Evolutionary conservation across 2,113 vertebrate species (phyloP), one percentile per base, ranked within the genome.

Genomic region (Coreoperca whiteheadi): DNA sequence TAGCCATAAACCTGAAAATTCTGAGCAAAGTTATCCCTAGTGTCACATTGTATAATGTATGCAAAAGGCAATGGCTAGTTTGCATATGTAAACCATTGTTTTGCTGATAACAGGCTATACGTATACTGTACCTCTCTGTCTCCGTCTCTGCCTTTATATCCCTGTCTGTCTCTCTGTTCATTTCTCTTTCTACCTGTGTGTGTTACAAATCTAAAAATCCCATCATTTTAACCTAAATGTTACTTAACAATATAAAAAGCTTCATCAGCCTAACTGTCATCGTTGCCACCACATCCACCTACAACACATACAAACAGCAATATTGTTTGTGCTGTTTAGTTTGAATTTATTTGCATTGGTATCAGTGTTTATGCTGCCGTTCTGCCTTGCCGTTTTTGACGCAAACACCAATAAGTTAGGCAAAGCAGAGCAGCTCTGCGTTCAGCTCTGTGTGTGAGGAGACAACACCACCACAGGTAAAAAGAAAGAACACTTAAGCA

Each of bases 331-430:
- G 50, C 12, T 7, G 8, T 51, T 14, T 39, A 10, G 56, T 85
- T 89, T 56, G 1, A 7, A 53, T 39, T 32, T 7, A 93, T 94
- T 93, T 94, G 90, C 91, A 94, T 94, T 20, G 12, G 6, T 91
- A 91, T 93, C 90, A 67, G 61, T 84, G 61, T 81, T 76, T 81
- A 68, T 16, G 12, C 83, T 90, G n/a, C 86, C 56, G 72, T 28
- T 74, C 11, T 23, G 14, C 25, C 3, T 0, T 37, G 9, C 34
- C 51, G 72, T 56, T 53, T 28, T 41, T 5, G 23, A 39, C 43
- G 71, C 51, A 72, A 66, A 81, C 21, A 74, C 28, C 28, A 48
- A 54, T 56, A 46, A 53, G 14, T 46, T 59, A 90, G 61, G 77
- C 84, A 87, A 89, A 92, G 81, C 51, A 86, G 78, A 79, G 56